These are phyloP conservation scores for Hylyphantes graminicola DNA, from an alignment of 1,140 invertebrate genomes.

Conservation along the genomic window DNA sequence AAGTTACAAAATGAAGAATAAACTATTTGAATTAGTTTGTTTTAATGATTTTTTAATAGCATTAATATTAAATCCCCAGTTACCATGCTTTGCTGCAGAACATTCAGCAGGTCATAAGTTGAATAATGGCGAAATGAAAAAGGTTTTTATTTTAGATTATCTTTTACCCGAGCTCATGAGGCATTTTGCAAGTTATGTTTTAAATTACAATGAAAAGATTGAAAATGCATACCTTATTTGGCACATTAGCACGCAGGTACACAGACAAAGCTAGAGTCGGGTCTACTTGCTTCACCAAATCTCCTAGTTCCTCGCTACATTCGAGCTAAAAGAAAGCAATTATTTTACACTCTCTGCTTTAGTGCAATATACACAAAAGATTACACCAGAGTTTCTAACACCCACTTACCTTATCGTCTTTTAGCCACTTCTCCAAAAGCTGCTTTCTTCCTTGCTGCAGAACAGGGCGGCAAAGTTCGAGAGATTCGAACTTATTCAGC, in stretches of 20 bases:
- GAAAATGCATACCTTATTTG: slow-evolving; percentile 80
- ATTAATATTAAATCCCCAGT: no score
- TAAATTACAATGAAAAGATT: no score
- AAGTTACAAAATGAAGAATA: no score
- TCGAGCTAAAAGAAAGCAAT: slow-evolving; percentile 75
- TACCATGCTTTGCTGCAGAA: no score
- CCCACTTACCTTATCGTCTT: slow-evolving; percentile 87
- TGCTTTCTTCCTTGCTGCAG: slow-evolving; percentile 93
- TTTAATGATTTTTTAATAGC: no score
- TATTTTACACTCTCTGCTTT: not conserved
- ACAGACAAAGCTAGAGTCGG: slow-evolving; percentile 96
- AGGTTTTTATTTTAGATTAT: no score
- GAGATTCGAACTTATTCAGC: slow-evolving; percentile 96
- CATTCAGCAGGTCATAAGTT: no score
- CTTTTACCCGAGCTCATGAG: no score
- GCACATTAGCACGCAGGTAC: slow-evolving; percentile 97
- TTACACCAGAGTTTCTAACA: not conserved
- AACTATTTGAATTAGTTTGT: no score
- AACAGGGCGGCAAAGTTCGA: slow-evolving; percentile 96
- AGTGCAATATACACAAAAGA: not conserved
- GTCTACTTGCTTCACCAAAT: slow-evolving; percentile 95
- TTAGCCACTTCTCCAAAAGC: slow-evolving; percentile 98
- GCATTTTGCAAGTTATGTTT: no score
- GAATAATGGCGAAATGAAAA: no score
- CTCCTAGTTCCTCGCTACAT: slow-evolving; percentile 98